These are phyloP conservation scores for Zaprionus obscuricornis DNA, from an alignment of 2,888 invertebrate species.

Conservation along the genomic window DNA sequence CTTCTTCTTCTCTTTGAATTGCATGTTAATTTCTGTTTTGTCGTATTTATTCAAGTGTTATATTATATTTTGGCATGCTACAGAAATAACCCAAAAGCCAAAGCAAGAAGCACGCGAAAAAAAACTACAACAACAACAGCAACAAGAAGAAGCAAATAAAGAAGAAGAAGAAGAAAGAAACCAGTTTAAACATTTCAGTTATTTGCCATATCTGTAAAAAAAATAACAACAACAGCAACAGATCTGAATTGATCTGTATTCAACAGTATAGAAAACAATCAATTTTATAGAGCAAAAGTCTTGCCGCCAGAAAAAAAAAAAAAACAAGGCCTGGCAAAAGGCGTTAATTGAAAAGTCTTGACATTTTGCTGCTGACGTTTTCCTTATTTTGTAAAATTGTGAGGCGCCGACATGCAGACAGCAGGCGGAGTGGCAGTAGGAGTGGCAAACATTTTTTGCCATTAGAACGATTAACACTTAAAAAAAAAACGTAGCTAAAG, in stretches of 20 bases:
- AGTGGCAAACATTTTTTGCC: too few relatives aligned
- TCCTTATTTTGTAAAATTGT: constrained; percentile 14
- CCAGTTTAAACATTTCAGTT: constrained; percentile 26
- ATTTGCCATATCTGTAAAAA: constrained; percentile 25
- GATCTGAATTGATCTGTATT: constrained; percentile 3
- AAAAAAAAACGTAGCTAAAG: too few relatives aligned
- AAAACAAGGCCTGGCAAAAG: too few relatives aligned
- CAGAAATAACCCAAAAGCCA: constrained; percentile 47
- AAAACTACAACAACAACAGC: too few relatives aligned
- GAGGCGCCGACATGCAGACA: neutral
- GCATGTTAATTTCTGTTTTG: constrained; percentile 37
- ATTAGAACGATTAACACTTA: too few relatives aligned
- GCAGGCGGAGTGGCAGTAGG: too few relatives aligned
- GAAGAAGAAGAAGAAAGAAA: constrained; percentile 15
- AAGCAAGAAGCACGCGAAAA: constrained; percentile 15
- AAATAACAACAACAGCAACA: constrained; percentile 4
- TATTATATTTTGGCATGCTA: constrained; percentile 39
- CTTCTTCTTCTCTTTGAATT: constrained; percentile 49
- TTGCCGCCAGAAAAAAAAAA: too few relatives aligned
- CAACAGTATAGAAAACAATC: constrained; percentile 29
- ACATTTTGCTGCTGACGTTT: constrained; percentile 30
- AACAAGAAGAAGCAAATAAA: too few relatives aligned
- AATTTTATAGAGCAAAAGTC: constrained; percentile 34
- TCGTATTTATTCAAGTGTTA: constrained; percentile 62
- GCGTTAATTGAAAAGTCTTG: constrained; percentile 66